Evolutionary conservation across 2,113 vertebrate genomes (phyloP).

Genomic region (Sceloporus undulatus): DNA sequence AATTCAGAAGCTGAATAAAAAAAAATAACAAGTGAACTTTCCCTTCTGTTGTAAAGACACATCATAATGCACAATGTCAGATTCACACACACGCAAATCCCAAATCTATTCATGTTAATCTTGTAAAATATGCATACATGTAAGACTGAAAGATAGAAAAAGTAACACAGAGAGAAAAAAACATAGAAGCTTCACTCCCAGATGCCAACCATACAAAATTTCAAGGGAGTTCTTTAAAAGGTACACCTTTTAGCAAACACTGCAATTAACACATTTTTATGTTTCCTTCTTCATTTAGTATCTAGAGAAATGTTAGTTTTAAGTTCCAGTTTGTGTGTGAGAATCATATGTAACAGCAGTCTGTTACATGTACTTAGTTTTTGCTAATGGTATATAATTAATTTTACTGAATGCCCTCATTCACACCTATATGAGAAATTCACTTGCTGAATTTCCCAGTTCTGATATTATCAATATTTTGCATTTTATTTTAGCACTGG

Average conservation of each 20-base stretch:
- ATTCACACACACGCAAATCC: not conserved
- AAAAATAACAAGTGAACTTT: not conserved
- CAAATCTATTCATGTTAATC: slow-evolving; percentile 14
- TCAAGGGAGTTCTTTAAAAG: slow-evolving; percentile 35
- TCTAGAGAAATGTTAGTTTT: slow-evolving; percentile 7
- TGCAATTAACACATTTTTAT: slow-evolving; percentile 18
- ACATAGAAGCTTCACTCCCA: not conserved
- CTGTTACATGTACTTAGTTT: not conserved
- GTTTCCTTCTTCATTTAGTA: not conserved
- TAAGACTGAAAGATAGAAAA: not conserved
- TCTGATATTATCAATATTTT: too few species aligned
- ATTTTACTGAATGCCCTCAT: not conserved
- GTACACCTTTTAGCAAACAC: not conserved
- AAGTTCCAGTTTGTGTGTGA: not conserved
- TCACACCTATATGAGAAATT: not conserved
- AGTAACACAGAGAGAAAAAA: not conserved
- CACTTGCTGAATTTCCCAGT: too few species aligned
- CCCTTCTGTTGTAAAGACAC: slow-evolving; percentile 1
- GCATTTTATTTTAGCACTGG: too few species aligned
- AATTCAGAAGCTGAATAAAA: fast-evolving
- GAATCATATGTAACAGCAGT: slow-evolving; percentile 7
- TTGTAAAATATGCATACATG: slow-evolving; percentile 2
- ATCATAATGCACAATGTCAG: not conserved
- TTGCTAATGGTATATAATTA: slow-evolving; percentile 28
- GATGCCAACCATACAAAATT: not conserved